Evolutionary conservation across 1,140 invertebrate species (phyloP).

Genomic region (Cataglyphis hispanica): DNA sequence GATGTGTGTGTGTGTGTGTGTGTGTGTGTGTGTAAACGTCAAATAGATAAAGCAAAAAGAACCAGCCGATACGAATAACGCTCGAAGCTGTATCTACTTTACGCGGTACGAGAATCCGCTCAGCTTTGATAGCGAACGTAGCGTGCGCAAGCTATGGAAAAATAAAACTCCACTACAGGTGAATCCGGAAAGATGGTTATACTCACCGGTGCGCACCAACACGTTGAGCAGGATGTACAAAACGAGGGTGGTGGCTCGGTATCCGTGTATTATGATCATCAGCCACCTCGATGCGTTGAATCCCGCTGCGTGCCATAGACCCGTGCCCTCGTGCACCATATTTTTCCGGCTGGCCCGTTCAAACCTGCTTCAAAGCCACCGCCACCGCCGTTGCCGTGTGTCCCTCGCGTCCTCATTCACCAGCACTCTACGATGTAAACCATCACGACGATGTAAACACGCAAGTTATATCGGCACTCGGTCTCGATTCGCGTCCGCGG

Average conservation of each 20-base stretch:
- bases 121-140: constrained; percentile 2
- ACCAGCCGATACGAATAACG: neutral
- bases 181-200: constrained; percentile 34
- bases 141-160: constrained; percentile 27
- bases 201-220: constrained; percentile 79
- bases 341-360: constrained; percentile 67
- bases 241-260: constrained; percentile 73
- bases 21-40: neutral
- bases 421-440: constrained; percentile 37
- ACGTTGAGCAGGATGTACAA: constrained; percentile 78
- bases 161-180: constrained; percentile 26
- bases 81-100: constrained; percentile 19
- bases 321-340: constrained; percentile 77
- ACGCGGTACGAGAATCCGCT: neutral
- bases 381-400: constrained; percentile 23
- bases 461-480: constrained; percentile 23
- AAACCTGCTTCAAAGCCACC: constrained; percentile 53
- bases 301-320: constrained; percentile 75
- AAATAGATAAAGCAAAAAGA: neutral
- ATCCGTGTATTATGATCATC: constrained; percentile 79
- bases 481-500: neutral
- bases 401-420: constrained; percentile 71
- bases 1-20: too few relatives aligned
- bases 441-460: constrained; percentile 1
- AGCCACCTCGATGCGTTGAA: constrained; percentile 76